Evolutionary conservation across 2,888 invertebrate genomes (phyloP).

Genomic region (Tachina grossa): DNA sequence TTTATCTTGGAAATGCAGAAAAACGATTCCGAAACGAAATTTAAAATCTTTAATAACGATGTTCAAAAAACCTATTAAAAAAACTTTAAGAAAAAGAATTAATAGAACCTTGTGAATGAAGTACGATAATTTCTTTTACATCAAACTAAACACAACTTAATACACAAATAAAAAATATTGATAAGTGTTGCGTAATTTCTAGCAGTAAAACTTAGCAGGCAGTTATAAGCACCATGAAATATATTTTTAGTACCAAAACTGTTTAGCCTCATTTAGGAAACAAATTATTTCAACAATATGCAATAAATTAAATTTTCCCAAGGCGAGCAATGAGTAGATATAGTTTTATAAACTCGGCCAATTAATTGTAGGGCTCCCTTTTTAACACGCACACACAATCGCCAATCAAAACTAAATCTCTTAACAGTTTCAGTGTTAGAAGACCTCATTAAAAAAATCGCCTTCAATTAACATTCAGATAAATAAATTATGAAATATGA

Average conservation of each 20-base stretch:
- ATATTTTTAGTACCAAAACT: not conserved
- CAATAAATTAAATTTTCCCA: slow-evolving; percentile 25
- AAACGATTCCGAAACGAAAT: too few relatives aligned
- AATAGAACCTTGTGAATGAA: too few relatives aligned
- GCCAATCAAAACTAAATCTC: not conserved
- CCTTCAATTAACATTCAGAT: slow-evolving; percentile 56
- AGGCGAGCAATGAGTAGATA: not conserved
- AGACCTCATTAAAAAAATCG: slow-evolving; percentile 46
- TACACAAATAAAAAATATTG: too few relatives aligned
- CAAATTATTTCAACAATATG: not conserved
- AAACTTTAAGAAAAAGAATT: too few relatives aligned
- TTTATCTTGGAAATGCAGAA: too few relatives aligned
- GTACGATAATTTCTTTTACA: too few relatives aligned
- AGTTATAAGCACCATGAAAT: not conserved
- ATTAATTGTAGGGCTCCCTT: not conserved
- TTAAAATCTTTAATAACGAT: too few relatives aligned
- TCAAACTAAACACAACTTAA: too few relatives aligned
- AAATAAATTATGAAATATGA: slow-evolving; percentile 23
- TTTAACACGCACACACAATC: not conserved
- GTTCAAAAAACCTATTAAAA: too few relatives aligned
- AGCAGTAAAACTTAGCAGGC: too few relatives aligned
- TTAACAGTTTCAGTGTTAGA: slow-evolving; percentile 35
- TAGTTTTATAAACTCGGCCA: slow-evolving; percentile 22
- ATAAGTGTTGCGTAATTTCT: too few relatives aligned
- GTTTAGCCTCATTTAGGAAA: not conserved